Base-by-base conservation (phyloP, 2,113 vertebrate genomes). In the Gavia stellata region DNA sequence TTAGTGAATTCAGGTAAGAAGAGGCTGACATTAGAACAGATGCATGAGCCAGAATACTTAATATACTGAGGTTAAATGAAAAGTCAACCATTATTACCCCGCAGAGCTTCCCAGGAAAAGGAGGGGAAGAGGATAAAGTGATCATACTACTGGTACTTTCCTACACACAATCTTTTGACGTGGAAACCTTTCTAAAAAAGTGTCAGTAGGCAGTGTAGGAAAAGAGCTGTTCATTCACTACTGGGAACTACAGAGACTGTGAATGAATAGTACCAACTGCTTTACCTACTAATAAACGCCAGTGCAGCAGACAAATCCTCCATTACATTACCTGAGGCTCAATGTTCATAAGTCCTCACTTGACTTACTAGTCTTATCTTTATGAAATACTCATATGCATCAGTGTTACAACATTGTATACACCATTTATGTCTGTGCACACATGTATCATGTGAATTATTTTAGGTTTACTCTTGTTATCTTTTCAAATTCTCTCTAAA, bases 381-480 rank as follows among this genome's bases (percentile, higher is more conserved):
- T 42, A 29, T 34, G 12, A 82, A 85, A 77, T 53, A 65, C 11
- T 67, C 31, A 36, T 7, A 74, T 31, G 4, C 16, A 29, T 50
- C 55, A 50, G 3, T n/a, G 28, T 29, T 62, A 14, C 7, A 67
- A 52, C 9, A 26, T 34, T 36, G 4, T 20, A 59, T 74, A 81
- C 7, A 56, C 1, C 15, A 61, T 5, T 8, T 3, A 12, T 6
- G 4, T 55, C 47, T 65, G 26, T 6, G 7, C 14, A 66, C 2
- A 12, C 12, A 17, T 63, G 47, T 38, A 58, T 49, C 10, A 33
- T 31, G 49, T 47, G n/a, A 67, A 68, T 49, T 72, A 1, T 73
- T 81, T 53, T 23, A 85, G 10, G 5, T 82, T 87, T 75, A 68
- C 9, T 55, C 31, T 78, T 78, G 6, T 8, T 16, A 40, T 38